phyloP scores from a whole-genome alignment of 2,888 invertebrate genomes.

The Meandrusa payeni region DNA sequence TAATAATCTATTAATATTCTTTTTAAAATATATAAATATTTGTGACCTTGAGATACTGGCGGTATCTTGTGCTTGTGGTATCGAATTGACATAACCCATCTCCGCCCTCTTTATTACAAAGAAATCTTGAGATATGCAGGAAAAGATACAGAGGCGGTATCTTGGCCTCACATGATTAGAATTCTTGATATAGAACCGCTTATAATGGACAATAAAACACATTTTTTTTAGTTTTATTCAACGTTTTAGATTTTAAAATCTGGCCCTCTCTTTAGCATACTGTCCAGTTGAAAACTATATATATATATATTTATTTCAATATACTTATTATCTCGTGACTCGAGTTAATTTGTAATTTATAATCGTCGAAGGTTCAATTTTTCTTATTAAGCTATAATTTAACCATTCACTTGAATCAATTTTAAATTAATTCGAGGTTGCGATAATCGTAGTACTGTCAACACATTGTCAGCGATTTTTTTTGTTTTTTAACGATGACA shows the following conservation, averaged over 20 bases:
- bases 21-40: no score
- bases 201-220: not conserved
- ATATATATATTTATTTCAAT: no score
- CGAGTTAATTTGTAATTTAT: no score
- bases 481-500: not conserved
- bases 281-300: no score
- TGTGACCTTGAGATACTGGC: not conserved
- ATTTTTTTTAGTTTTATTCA: not conserved
- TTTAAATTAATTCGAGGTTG: not conserved
- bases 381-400: not conserved
- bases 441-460: not conserved
- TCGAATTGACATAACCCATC: constrained; percentile 7
- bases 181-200: not conserved
- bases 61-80: not conserved
- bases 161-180: constrained; percentile 1
- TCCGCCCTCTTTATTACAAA: constrained; percentile 11
- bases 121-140: constrained; percentile 4
- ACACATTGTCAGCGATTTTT: not conserved
- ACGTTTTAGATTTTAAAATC: not conserved
- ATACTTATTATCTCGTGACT: no score
- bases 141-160: constrained; percentile 8
- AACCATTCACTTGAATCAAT: not conserved
- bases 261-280: not conserved
- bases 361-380: no score
- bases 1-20: no score